Percentiles rank a stretch among this genome's conserved stretches.
These are phyloP conservation scores for Aromia moschata DNA, from an alignment of 2,888 invertebrate species.

Conservation along the genomic window DNA sequence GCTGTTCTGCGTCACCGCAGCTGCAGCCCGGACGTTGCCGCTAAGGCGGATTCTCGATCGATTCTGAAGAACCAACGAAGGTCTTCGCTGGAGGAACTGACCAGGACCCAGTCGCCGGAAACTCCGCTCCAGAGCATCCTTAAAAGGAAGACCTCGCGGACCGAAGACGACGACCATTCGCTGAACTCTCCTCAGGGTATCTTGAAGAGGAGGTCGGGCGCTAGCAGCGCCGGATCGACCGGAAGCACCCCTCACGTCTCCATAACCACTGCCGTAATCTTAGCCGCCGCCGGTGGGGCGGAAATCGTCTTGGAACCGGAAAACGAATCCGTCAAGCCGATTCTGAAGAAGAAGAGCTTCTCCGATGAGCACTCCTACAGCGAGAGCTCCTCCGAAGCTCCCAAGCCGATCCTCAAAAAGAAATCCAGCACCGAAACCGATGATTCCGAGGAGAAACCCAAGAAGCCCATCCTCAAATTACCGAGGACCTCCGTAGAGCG, in stretches of 20 bases:
- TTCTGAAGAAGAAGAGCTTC: conserved; percentile 84
- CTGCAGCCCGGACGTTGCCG: conserved; percentile 75
- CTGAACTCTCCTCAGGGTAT: conserved; percentile 78
- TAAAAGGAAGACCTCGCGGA: conserved; percentile 74
- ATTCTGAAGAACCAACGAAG: conserved; percentile 75
- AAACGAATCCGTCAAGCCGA: conserved; percentile 70
- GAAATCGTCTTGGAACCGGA: conserved; percentile 58
- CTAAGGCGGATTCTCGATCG: conserved; percentile 70
- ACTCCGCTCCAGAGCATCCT: conserved; percentile 73
- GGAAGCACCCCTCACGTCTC: conserved; percentile 75
- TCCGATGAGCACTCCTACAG: conserved; percentile 72
- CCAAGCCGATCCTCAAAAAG: conserved; percentile 87
- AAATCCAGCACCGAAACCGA: conserved; percentile 81
- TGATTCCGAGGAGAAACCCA: conserved; percentile 77
- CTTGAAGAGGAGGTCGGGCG: conserved; percentile 80
- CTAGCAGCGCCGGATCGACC: conserved; percentile 66
- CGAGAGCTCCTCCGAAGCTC: conserved; percentile 62
- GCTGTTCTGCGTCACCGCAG: conserved; percentile 75
- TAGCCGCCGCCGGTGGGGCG: conserved; percentile 71
- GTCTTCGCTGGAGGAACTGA: conserved; percentile 76
- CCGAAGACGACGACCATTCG: conserved; percentile 71
- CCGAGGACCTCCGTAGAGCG: conserved; percentile 62
- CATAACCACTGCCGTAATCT: conserved; percentile 73
- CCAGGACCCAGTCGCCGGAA: conserved; percentile 73
- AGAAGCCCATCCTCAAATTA: conserved; percentile 80